A percentile compares a stretch with the other conserved stretches of the same genome.
Conservation (phyloP, 92 coral and sea anemone species). For the Zoanthus sociatus region DNA sequence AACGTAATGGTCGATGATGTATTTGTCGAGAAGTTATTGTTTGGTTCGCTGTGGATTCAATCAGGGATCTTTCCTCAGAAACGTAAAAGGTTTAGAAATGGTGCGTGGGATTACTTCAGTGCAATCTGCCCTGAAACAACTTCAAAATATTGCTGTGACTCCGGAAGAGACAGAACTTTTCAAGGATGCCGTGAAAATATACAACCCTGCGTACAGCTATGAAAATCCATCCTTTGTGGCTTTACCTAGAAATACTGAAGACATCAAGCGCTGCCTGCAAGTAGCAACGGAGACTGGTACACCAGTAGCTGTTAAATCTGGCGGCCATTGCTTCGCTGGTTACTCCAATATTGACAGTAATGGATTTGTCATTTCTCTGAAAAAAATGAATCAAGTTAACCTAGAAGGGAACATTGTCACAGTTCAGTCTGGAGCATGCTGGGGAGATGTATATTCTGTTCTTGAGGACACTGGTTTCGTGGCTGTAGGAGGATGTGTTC, state of each 20-base stretch:
- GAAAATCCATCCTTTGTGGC: conserved; percentile 91
- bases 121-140: conserved; percentile 59
- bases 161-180: conserved; percentile 72
- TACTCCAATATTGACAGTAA: conserved; percentile 81
- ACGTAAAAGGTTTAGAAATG: not conserved
- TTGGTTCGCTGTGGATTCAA: not conserved
- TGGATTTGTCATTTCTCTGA: conserved; percentile 85
- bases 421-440: conserved; percentile 72
- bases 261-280: conserved; percentile 79
- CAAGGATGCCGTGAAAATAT: conserved; percentile 77
- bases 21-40: not conserved
- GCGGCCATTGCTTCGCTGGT: conserved; percentile 89
- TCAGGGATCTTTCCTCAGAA: not conserved
- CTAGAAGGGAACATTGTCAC: conserved; percentile 54
- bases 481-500: conserved; percentile 90
- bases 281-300: conserved; percentile 59
- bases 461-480: conserved; percentile 73
- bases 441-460: conserved; percentile 82
- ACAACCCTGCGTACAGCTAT: conserved; percentile 73
- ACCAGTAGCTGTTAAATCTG: conserved; percentile 82
- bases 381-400: conserved; percentile 65
- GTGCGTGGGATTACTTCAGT: conserved; percentile 9
- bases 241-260: conserved; percentile 70
- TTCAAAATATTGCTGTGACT: conserved; percentile 74
- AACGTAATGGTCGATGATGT: not conserved